Conservation (phyloP, 2,888 invertebrate genomes). For the Eupeodes luniger region DNA sequence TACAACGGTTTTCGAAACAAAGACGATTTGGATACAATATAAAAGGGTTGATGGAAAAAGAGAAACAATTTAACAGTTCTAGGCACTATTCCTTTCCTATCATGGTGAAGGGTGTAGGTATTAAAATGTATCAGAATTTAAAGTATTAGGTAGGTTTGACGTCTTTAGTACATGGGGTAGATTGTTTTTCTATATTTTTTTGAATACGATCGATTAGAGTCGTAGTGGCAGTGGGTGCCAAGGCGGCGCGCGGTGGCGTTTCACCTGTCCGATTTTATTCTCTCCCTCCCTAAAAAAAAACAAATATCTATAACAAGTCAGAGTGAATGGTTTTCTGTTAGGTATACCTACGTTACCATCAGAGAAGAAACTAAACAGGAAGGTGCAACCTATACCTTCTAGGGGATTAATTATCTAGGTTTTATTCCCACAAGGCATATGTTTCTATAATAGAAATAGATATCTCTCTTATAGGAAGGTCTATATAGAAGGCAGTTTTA, state of each 20-base stretch:
- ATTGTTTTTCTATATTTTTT: constrained; percentile 2
- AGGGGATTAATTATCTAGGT: constrained; percentile 17
- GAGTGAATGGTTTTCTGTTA: neutral
- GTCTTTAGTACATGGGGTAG: constrained; percentile 12
- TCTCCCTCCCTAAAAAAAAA: constrained; percentile 20
- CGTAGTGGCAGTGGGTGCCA: too few relatives aligned
- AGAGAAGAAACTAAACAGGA: constrained; percentile 10
- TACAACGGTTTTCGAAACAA: constrained; percentile 34
- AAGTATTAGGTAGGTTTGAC: neutral
- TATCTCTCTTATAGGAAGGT: neutral
- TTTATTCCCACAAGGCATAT: constrained; percentile 1
- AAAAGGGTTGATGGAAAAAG: constrained; percentile 54
- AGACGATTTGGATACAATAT: constrained; percentile 38
- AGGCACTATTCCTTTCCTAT: neutral
- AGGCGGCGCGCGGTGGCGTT: neutral
- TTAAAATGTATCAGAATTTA: neutral
- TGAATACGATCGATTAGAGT: neutral
- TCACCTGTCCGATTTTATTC: constrained; percentile 71
- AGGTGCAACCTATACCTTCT: constrained; percentile 11
- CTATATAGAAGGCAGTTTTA: too few relatives aligned
- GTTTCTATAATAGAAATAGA: neutral
- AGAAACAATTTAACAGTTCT: constrained; percentile 27
- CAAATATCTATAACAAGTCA: constrained; percentile 1
- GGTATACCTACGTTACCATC: neutral
- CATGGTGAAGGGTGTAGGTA: too few relatives aligned